phyloP scores from a whole-genome alignment of 2,113 vertebrate species.

The Myocastor coypus region DNA sequence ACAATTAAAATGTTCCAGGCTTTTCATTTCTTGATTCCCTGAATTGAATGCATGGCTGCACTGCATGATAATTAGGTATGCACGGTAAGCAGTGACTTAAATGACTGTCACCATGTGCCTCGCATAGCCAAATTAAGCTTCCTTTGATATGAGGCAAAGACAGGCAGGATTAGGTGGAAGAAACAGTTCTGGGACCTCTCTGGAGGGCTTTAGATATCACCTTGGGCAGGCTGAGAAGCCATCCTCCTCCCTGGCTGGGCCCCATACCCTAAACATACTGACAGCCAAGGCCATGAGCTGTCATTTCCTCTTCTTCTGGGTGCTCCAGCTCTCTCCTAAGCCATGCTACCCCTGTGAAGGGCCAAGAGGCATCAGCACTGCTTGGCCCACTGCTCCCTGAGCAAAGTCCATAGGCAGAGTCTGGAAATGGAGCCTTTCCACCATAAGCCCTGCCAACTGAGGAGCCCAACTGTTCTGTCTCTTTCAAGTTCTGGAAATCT shows the following conservation, averaged over 20 bases:
- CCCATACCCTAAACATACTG: neutral
- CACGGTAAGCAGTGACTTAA: neutral
- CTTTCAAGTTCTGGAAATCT: too few relatives aligned
- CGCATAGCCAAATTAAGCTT: neutral
- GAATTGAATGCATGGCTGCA: neutral
- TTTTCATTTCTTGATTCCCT: neutral
- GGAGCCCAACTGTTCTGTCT: neutral
- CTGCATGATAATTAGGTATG: neutral
- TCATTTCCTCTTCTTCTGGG: neutral
- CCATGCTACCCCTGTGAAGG: neutral
- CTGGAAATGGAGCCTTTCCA: neutral
- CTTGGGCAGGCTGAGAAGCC: neutral
- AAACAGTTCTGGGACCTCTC: neutral
- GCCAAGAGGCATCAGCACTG: neutral
- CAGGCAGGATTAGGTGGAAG: neutral
- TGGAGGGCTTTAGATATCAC: neutral
- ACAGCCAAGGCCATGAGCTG: neutral
- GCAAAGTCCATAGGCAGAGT: constrained; percentile 19
- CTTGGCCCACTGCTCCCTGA: neutral
- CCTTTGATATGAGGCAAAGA: neutral
- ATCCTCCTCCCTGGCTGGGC: neutral
- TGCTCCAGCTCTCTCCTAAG: neutral
- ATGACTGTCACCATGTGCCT: constrained; percentile 23
- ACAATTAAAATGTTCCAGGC: neutral
- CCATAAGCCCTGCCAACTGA: neutral